phyloP scores from a whole-genome alignment of 1,140 invertebrate species.

The Drosophila murphyi region DNA sequence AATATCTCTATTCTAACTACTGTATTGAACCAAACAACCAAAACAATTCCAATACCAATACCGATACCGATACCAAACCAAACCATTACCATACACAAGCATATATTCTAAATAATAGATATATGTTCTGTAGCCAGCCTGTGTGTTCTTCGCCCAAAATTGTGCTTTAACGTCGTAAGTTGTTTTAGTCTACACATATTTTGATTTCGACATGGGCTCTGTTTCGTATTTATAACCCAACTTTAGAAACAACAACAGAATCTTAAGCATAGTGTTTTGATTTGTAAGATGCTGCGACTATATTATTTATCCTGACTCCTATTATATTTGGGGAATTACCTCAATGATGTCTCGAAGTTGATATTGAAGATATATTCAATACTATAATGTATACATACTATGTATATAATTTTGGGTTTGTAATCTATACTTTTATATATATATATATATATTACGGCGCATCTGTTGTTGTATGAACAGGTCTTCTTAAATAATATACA shows the following conservation, averaged over 20 bases:
- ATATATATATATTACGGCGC: too few relatives aligned
- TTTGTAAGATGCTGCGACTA: constrained; percentile 1
- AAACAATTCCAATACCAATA: constrained; percentile 24
- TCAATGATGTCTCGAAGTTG: not conserved
- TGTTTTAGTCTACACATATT: constrained; percentile 28
- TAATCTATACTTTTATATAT: not conserved
- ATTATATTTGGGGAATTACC: not conserved
- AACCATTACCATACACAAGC: constrained; percentile 18
- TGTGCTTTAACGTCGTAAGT: constrained; percentile 37
- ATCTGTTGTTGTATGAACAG: not conserved
- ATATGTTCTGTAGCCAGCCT: constrained; percentile 32
- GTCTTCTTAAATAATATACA: not conserved
- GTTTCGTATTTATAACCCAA: constrained; percentile 81
- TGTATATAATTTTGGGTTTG: constrained; percentile 1
- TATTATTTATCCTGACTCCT: not conserved
- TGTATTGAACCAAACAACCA: constrained; percentile 41
- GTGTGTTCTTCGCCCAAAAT: constrained; percentile 31
- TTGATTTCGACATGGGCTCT: constrained; percentile 50
- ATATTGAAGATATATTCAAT: not conserved
- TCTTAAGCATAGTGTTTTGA: constrained; percentile 2
- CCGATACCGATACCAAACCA: constrained; percentile 13
- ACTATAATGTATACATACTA: not conserved
- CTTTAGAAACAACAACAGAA: constrained; percentile 3
- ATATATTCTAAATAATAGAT: constrained; percentile 32
- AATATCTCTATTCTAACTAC: constrained; percentile 58